Base-by-base conservation (phyloP, 2,113 vertebrate genomes). In the Lanius collurio region DNA sequence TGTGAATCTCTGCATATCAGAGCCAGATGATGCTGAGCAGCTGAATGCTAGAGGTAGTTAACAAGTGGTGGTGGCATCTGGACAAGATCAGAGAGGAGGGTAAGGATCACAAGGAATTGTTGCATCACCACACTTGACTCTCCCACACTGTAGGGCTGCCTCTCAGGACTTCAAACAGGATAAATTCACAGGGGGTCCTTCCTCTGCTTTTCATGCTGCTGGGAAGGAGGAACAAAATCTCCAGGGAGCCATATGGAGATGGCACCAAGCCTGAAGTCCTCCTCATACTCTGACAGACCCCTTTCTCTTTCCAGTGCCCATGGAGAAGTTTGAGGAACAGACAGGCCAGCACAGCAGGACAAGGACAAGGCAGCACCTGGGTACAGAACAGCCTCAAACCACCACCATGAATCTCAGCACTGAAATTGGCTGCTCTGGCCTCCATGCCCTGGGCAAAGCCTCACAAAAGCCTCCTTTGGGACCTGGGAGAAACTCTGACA, bases 81-180 rank as follows among this genome's bases (percentile, higher is more conserved):
- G 94, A 92, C 85, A 90, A 83, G 94, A 96, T 95, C 94, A 94
- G 94, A 97, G 77, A 53, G 41, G 9, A 93, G 64, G 35, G 30
- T 73, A 52, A 92, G 52, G 76, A 88, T 86, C 88, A 77, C 47
- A 73, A 79, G 44, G 76, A 83, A 86, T 0, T 69, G 44, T 5
- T 87, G 73, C 89, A 80, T 63, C 11, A 2, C 42, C 69, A 18
- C 42, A 42, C 42, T 42, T 42, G 67, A 21, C 44, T 85, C 3
- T 0, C 55, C 83, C 35, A 39, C 39, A 0, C 44, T 42, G 87
- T 30, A 67, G 57, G 35, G 0, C 33, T 70, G 33, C 67, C 67
- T 87, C 44, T 79, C 52, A 39, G 55, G 46, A 67, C 85, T 93
- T 96, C 83, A 95, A 94, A 83, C 2, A 5, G 52, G 30, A 71